Percentiles rank a stretch among this genome's conserved stretches.
These are phyloP conservation scores for Thelaira solivaga DNA, from an alignment of 2,888 invertebrate species.

Conservation along the genomic window DNA sequence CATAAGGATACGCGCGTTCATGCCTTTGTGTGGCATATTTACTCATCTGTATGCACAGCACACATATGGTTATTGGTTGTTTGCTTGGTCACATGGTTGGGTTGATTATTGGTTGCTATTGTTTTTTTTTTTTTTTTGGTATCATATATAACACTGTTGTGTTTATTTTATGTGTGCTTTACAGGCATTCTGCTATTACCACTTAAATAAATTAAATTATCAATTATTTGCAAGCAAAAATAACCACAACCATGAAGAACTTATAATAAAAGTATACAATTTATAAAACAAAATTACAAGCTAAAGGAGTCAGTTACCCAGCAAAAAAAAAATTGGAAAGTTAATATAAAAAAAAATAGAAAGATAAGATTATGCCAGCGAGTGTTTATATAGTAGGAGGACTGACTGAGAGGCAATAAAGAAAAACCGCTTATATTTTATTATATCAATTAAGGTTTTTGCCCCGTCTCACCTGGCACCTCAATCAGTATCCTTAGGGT, in stretches of 20 bases:
- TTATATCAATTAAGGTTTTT: no score
- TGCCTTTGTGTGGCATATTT: constrained; percentile 20
- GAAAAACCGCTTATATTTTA: no score
- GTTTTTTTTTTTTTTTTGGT: background rate
- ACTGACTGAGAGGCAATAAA: no score
- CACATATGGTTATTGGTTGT: constrained; percentile 59
- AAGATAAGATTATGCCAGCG: no score
- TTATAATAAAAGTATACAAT: constrained; percentile 58
- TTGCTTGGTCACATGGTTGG: constrained; percentile 44
- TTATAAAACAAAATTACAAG: background rate
- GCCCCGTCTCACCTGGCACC: no score
- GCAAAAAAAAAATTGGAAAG: no score
- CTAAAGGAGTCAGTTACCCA: no score
- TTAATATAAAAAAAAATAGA: no score
- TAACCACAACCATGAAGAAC: constrained; percentile 59
- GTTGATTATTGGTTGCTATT: constrained; percentile 38
- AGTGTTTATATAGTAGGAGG: no score
- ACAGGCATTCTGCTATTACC: constrained; percentile 34
- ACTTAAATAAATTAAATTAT: constrained; percentile 74
- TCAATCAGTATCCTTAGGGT: no score
- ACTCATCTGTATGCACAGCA: constrained; percentile 31
- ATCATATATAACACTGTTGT: background rate
- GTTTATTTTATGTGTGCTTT: background rate
- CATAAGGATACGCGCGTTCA: background rate
- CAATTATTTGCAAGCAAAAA: constrained; percentile 72